Evolutionary conservation across 2,113 vertebrate genomes (phyloP).

Genomic region (Alligator mississippiensis): DNA sequence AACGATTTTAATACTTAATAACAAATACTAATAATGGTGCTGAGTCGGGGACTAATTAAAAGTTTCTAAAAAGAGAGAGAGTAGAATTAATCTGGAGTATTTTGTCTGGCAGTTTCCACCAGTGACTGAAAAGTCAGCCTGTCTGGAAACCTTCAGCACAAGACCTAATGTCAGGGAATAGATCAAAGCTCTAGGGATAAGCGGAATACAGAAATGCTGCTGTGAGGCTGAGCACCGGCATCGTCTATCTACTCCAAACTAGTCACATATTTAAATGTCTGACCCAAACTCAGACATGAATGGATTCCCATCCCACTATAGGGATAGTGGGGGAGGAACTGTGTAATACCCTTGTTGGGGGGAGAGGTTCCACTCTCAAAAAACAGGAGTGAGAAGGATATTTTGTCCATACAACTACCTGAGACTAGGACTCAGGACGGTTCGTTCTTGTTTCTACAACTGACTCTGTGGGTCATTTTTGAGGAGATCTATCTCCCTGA

Average conservation of each 20-base stretch:
- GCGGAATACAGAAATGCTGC: fast-evolving
- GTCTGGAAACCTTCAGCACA: not conserved
- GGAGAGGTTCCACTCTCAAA: not conserved
- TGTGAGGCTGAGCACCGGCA: fast-evolving
- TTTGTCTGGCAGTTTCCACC: slow-evolving; percentile 47
- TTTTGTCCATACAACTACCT: too few species aligned
- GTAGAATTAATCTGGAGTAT: slow-evolving; percentile 59
- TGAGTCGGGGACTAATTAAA: slow-evolving; percentile 77
- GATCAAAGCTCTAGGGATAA: not conserved
- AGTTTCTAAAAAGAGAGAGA: slow-evolving; percentile 77
- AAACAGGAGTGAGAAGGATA: not conserved
- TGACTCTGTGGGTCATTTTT: not conserved
- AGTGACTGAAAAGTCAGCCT: not conserved
- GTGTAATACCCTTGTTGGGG: not conserved
- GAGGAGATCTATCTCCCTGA: not conserved
- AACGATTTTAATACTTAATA: slow-evolving; percentile 79
- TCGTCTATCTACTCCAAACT: not conserved
- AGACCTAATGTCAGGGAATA: not conserved
- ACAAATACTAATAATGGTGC: slow-evolving; percentile 81
- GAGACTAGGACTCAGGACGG: not conserved
- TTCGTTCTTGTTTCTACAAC: not conserved
- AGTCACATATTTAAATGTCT: not conserved
- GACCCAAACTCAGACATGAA: fast-evolving
- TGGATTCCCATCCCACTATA: not conserved
- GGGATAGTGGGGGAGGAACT: not conserved